A percentile compares a stretch with the other conserved stretches of the same genome.
These are phyloP conservation scores for Nomia melanderi DNA, from an alignment of 1,140 invertebrate genomes.

Conservation along the genomic window DNA sequence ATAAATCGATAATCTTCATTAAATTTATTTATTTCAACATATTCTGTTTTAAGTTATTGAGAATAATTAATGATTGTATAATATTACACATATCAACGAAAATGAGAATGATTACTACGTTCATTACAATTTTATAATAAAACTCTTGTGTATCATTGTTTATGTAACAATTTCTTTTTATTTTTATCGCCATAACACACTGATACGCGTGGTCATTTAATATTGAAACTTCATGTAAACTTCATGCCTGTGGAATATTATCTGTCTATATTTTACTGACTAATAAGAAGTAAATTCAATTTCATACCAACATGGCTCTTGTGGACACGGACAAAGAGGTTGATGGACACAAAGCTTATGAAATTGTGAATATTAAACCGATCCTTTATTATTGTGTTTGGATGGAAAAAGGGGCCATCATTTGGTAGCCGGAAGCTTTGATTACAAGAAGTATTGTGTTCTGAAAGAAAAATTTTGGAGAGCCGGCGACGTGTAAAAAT, in stretches of 20 bases:
- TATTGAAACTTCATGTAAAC: not conserved
- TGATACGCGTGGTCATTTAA: not conserved
- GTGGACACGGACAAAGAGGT: not conserved
- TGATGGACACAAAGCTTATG: not conserved
- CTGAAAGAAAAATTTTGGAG: not conserved
- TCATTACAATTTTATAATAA: no score
- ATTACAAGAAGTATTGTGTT: constrained; percentile 5
- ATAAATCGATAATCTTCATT: no score
- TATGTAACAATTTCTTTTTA: no score
- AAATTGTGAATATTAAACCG: constrained; percentile 5
- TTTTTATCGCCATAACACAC: not conserved
- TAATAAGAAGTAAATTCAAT: not conserved
- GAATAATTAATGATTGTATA: no score
- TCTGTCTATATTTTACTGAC: not conserved
- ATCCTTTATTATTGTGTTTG: not conserved
- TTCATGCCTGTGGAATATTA: not conserved
- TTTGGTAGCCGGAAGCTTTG: not conserved
- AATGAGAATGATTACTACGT: no score
- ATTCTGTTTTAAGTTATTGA: no score
- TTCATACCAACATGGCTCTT: not conserved
- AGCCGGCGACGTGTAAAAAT: not conserved
- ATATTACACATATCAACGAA: no score
- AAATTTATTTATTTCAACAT: no score
- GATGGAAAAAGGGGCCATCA: no score
- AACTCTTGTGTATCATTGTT: no score